Base-by-base conservation (phyloP, 2,797 vertebrate genomes). In the Hippocampus kuda region DNA sequence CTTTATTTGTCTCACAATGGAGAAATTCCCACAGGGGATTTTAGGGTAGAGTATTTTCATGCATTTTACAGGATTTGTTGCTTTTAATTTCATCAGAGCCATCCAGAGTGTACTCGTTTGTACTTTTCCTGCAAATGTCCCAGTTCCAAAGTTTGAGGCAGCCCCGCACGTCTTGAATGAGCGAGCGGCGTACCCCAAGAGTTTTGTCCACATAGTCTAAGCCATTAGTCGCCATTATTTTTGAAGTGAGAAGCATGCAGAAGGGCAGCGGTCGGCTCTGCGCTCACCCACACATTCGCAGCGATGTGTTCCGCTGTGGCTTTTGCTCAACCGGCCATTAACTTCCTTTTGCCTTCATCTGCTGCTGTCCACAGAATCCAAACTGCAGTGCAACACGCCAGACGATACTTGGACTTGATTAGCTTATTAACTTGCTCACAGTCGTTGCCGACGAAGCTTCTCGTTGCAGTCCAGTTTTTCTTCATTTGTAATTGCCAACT, bases 401-500 rank as follows among this genome's bases (percentile, higher is more conserved):
- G 77, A 77, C 86, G 90, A 86, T 84, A 88, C 77, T 85, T 87
- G 85, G 81, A 88, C 79, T 91, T 89, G 87, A 89, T 89, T 90
- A 86, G 84, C 79, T 74, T 78, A 85, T 89, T 79, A 87, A 83
- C 80, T 81, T 5, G 72, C 73, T 75, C 75, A 75, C 72, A 62
- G 22, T 73, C 77, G 67, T 79, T 75, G 70, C 68, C 41, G 59
- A 65, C 75, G 71, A 69, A 20, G 15, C 65, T 74, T 81, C 77
- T 41, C 67, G 68, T 63, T 63, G 66, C 2, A 38, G 68, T 77
- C 6, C 83, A 87, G 87, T 72, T 84, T 87, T 81, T 79, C 81
- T 83, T 80, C 51, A 85, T 79, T 68, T 71, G 38, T 69, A 72
- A 27, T 48, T 70, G 71, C 67, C 53, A 9, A 44, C 15, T 44